Evolutionary conservation across 1,140 invertebrate genomes (phyloP).

Genomic region (Brachionus rubens): DNA sequence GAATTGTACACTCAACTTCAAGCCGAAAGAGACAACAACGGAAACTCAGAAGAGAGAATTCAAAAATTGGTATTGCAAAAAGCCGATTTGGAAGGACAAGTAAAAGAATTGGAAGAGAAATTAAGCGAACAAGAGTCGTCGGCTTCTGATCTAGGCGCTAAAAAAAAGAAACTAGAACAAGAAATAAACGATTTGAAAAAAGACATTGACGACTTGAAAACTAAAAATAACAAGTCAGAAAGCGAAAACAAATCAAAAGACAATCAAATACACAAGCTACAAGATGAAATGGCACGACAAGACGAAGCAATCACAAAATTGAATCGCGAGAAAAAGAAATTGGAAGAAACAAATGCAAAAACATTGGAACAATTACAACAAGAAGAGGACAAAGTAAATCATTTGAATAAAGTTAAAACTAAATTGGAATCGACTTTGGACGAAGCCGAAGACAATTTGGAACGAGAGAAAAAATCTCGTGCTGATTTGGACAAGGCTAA

Average conservation of each 20-base stretch:
- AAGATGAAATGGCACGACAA: conserved; percentile 90
- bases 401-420: conserved; percentile 96
- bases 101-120: conserved; percentile 92
- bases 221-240: conserved; percentile 78
- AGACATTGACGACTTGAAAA: conserved; percentile 90
- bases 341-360: conserved; percentile 91
- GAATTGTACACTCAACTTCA: conserved; percentile 80
- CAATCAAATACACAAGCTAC: conserved; percentile 87
- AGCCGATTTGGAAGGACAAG: conserved; percentile 88
- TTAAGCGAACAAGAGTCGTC: conserved; percentile 91
- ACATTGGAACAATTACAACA: conserved; percentile 90
- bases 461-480: conserved; percentile 96
- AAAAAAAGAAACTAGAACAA: conserved; percentile 91
- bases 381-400: conserved; percentile 97
- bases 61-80: conserved; percentile 91
- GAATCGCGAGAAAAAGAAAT: conserved; percentile 97
- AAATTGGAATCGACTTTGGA: conserved; percentile 96
- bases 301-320: conserved; percentile 98
- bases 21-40: conserved; percentile 70
- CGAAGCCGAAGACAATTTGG: conserved; percentile 91
- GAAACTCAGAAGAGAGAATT: conserved; percentile 85
- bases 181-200: conserved; percentile 89
- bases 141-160: conserved; percentile 81
- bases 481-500: conserved; percentile 95
- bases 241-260: conserved; percentile 96